phyloP scores from a whole-genome alignment of 2,888 invertebrate species.

The Mesochorus sp. region DNA sequence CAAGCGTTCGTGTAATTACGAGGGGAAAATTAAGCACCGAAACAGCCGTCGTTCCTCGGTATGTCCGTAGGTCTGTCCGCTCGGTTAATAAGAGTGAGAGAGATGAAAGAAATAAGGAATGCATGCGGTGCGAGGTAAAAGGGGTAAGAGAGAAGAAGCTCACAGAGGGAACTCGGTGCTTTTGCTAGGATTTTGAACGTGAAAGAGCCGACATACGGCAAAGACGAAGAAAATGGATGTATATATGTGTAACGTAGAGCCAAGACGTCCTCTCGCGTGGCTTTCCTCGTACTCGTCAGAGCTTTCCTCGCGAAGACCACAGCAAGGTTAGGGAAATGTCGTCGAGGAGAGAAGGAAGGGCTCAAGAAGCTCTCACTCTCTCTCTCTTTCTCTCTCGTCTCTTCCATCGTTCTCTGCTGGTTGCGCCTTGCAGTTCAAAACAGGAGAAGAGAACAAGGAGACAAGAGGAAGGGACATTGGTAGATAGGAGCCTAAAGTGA shows the following conservation, averaged over 20 bases:
- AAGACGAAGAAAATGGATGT: constrained; percentile 69
- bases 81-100: constrained; percentile 66
- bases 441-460: constrained; percentile 54
- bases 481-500: background rate
- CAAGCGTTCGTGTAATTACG: constrained; percentile 80
- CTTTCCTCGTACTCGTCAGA: constrained; percentile 45
- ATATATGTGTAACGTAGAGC: no score
- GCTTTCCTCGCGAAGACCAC: constrained; percentile 41
- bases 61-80: constrained; percentile 74
- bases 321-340: constrained; percentile 16
- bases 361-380: constrained; percentile 51
- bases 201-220: constrained; percentile 73
- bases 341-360: constrained; percentile 10
- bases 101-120: constrained; percentile 51
- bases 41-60: constrained; percentile 76
- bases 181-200: constrained; percentile 48
- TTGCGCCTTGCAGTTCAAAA: constrained; percentile 45
- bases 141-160: constrained; percentile 1
- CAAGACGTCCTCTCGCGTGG: constrained; percentile 56
- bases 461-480: constrained; percentile 2
- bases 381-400: no score
- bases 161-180: constrained; percentile 52
- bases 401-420: constrained; percentile 40
- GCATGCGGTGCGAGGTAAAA: constrained; percentile 30
- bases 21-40: constrained; percentile 83